These are phyloP conservation scores for Drosophila saltans DNA, from an alignment of 1,140 invertebrate species.

Conservation along the genomic window DNA sequence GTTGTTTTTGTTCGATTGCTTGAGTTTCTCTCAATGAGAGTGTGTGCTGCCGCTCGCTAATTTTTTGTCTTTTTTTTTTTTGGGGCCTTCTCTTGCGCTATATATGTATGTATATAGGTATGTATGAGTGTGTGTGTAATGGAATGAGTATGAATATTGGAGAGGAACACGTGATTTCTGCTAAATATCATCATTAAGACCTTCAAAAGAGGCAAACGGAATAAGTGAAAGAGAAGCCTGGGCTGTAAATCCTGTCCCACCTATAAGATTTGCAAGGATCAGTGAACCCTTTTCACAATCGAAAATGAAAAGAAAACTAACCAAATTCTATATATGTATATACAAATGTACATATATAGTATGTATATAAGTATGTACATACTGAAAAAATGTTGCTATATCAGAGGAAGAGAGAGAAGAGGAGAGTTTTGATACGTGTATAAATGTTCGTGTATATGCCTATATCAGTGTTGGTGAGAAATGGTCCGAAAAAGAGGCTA, in stretches of 20 bases:
- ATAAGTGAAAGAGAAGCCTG: not conserved
- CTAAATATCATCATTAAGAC: not conserved
- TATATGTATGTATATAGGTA: constrained; percentile 18
- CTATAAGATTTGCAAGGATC: not conserved
- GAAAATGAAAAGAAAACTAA: not conserved
- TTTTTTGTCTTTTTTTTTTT: constrained; percentile 44
- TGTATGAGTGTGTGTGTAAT: not conserved
- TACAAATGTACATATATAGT: too few relatives aligned
- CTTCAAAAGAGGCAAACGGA: not conserved
- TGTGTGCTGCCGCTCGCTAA: constrained; percentile 55
- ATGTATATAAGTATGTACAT: too few relatives aligned
- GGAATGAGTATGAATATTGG: not conserved
- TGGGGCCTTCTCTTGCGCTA: constrained; percentile 39
- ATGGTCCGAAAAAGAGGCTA: constrained; percentile 56
- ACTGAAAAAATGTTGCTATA: constrained; percentile 1
- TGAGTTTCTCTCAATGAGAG: constrained; percentile 35
- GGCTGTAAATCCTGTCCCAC: too few relatives aligned
- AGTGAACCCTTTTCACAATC: not conserved
- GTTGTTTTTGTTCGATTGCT: constrained; percentile 32
- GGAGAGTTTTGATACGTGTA: constrained; percentile 36
- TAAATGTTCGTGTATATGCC: not conserved
- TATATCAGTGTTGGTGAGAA: constrained; percentile 55
- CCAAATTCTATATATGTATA: not conserved
- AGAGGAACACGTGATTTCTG: constrained; percentile 10
- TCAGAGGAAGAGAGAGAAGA: constrained; percentile 8